Evolutionary conservation across 2,888 invertebrate species (phyloP).

Genomic region (Eugnorisma glareosa): DNA sequence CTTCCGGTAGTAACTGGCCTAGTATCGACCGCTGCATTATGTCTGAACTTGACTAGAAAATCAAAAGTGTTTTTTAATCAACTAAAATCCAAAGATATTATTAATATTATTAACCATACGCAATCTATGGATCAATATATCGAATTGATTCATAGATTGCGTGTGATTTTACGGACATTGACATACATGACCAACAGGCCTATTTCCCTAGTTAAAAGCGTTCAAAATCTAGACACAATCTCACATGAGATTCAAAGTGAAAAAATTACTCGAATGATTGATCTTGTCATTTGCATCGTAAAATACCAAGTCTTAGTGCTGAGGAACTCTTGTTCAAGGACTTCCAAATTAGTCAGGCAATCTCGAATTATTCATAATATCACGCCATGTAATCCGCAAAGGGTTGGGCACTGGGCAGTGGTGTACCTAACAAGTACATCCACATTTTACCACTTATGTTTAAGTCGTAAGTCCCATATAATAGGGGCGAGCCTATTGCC

Average conservation of each 20-base stretch:
- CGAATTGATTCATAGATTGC: not conserved
- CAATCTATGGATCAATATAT: too few relatives aligned
- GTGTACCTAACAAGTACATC: too few relatives aligned
- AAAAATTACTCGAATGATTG: too few relatives aligned
- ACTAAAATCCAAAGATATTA: not conserved
- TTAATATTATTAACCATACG: too few relatives aligned
- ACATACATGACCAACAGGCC: not conserved
- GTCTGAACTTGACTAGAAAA: slow-evolving; percentile 91
- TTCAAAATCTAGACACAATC: not conserved
- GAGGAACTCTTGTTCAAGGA: not conserved
- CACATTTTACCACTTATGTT: too few relatives aligned
- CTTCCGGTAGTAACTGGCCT: slow-evolving; percentile 98
- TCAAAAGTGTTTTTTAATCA: not conserved
- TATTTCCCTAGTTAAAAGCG: not conserved
- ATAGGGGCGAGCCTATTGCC: too few relatives aligned
- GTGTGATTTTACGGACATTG: not conserved
- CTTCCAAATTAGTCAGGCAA: not conserved
- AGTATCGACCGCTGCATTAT: slow-evolving; percentile 98
- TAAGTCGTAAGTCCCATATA: too few relatives aligned
- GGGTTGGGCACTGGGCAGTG: too few relatives aligned
- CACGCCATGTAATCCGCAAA: too few relatives aligned
- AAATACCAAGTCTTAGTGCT: not conserved
- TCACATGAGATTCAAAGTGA: too few relatives aligned
- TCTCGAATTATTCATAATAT: too few relatives aligned
- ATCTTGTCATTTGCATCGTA: not conserved